Evolutionary conservation across 2,888 invertebrate genomes (phyloP), one percentile per base, ranked within the genome.

Genomic region (Cataglyphis altisquamis): DNA sequence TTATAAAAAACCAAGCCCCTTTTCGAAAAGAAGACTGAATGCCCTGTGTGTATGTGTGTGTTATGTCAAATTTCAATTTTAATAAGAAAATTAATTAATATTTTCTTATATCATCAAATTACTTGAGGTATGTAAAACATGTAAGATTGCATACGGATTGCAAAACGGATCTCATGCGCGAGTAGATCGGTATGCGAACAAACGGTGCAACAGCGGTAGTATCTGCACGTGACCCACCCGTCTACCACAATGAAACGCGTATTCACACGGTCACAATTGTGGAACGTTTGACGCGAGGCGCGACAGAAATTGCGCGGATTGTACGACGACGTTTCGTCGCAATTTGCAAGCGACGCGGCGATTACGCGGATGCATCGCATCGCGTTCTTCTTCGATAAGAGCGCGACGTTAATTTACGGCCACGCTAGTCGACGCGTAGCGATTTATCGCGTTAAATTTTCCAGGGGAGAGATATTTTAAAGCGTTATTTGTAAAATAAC

Each of bases 321-420:
- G 75, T 15, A 52, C 32, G 52, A 12, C 39, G 21, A 36, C 57
- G 25, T 39, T n/a, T 21, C 41, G 41, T 67, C 67, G 32, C 68
- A 78, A 78, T 78, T 78, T 78, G 45, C 68, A 45, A 68, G 52
- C 66, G 66, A 77, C 68, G 68, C 68, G 45, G 12, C 60, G 60
- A 78, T 78, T 78, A 78, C 60, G 68, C 68, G 78, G 18, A 29
- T 55, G 64, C 29, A 39, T 45, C 48, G 74, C 36, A 36, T 9
- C 74, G 62, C 67, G 67, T 78, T 60, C 78, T 78, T 68, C 78
- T 78, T 78, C 36, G 78, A 78, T 78, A 78, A 78, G 78, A 78
- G 32, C 57, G 68, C 60, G 32, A 45, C 21, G 57, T 68, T 78
- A 78, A 78, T 78, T 78, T 68, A 67, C 68, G 57, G 21, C 48